A percentile compares a stretch with the other conserved stretches of the same genome.
These are phyloP conservation scores for Nibea coibor DNA, from an alignment of 2,113 vertebrate species.

Conservation along the genomic window DNA sequence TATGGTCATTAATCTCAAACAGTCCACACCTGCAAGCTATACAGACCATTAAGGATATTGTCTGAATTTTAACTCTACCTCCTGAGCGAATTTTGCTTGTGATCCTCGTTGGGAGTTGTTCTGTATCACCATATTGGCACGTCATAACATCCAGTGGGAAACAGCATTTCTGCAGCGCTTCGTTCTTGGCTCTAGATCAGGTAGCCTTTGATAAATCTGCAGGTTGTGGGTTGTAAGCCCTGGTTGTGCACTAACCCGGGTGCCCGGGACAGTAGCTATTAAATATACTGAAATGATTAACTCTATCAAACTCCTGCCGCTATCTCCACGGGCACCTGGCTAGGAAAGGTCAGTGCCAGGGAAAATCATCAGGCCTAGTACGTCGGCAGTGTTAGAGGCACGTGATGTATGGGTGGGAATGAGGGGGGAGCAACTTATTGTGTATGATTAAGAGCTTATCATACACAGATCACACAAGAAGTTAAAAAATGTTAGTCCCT, in stretches of 20 bases:
- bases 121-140: not conserved
- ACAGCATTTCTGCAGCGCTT: not conserved
- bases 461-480: too few relatives aligned
- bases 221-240: not conserved
- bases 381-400: not conserved
- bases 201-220: not conserved
- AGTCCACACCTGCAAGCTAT: not conserved
- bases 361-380: not conserved
- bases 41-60: not conserved
- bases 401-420: not conserved
- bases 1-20: not conserved
- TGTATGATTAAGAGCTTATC: too few relatives aligned
- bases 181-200: slow-evolving; percentile 7
- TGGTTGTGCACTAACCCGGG: not conserved
- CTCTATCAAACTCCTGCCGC: slow-evolving; percentile 10
- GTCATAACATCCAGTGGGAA: not conserved
- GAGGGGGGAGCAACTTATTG: not conserved
- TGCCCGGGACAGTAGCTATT: not conserved
- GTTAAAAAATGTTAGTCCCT: not conserved
- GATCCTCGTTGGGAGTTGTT: too few relatives aligned
- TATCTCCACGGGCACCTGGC: slow-evolving; percentile 24
- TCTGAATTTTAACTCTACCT: not conserved
- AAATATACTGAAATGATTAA: slow-evolving; percentile 37
- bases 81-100: too few relatives aligned
- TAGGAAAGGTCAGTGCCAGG: slow-evolving; percentile 42